A percentile compares a stretch with the other conserved stretches of the same genome.
phyloP scores from a whole-genome alignment of 1,140 invertebrate species.

The Cepaea nemoralis region DNA sequence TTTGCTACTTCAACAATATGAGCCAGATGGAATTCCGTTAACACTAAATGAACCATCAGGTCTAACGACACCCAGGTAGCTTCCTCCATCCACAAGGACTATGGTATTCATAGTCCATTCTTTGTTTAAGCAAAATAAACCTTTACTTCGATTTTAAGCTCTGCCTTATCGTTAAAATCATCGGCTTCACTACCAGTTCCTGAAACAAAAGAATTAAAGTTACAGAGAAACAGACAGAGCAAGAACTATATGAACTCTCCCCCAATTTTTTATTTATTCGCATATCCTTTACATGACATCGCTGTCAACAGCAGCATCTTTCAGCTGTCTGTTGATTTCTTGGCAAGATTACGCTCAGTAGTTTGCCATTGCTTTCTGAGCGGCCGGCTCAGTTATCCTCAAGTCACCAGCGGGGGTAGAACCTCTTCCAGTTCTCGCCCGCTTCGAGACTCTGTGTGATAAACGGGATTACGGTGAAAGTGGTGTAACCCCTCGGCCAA shows the following conservation, averaged over 20 bases:
- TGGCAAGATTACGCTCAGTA: too few relatives aligned
- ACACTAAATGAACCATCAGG: conserved; percentile 91
- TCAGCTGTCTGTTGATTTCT: too few relatives aligned
- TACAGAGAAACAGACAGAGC: conserved; percentile 44
- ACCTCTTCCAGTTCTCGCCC: too few relatives aligned
- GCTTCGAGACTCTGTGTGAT: too few relatives aligned
- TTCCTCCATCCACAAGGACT: conserved; percentile 88
- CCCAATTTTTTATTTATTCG: too few relatives aligned
- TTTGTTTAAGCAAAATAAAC: conserved; percentile 54
- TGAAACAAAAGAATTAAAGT: conserved; percentile 32
- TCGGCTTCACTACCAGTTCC: conserved; percentile 37
- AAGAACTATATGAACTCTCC: conserved; percentile 44
- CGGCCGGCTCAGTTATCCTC: too few relatives aligned
- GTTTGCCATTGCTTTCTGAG: too few relatives aligned
- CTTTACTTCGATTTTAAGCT: conserved; percentile 57
- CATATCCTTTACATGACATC: too few relatives aligned
- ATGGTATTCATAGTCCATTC: conserved; percentile 76
- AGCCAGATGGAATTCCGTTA: conserved; percentile 90
- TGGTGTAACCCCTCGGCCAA: too few relatives aligned
- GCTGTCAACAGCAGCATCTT: too few relatives aligned
- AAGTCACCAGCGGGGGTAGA: too few relatives aligned
- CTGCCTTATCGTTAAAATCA: conserved; percentile 40
- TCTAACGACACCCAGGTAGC: conserved; percentile 83
- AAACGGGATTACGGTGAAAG: too few relatives aligned
- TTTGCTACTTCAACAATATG: conserved; percentile 94